Evolutionary conservation across 2,797 vertebrate genomes (phyloP).

Genomic region (Megaceryle alcyon): DNA sequence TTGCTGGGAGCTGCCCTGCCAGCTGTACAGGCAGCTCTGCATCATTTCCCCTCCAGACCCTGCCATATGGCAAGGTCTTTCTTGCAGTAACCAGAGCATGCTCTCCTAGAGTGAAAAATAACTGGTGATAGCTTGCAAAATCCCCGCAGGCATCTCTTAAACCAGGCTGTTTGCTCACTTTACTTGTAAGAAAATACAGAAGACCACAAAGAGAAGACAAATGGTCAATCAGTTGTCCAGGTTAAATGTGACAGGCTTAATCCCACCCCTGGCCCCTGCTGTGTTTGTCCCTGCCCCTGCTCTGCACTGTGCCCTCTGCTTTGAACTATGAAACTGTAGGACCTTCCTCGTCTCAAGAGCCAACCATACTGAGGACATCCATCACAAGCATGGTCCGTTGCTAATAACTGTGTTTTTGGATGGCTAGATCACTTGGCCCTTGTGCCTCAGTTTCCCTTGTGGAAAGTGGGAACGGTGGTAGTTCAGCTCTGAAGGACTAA

Average conservation of each 20-base stretch:
- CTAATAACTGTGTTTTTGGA: not conserved
- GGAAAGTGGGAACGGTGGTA: not conserved
- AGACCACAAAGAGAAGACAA: not conserved
- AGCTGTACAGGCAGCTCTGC: not conserved
- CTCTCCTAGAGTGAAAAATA: not conserved
- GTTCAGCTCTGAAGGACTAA: not conserved
- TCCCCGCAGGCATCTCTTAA: not conserved
- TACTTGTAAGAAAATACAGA: not conserved
- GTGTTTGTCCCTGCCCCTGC: not conserved
- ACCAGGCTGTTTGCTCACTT: not conserved
- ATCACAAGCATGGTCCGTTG: fast-evolving
- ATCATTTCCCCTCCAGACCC: not conserved
- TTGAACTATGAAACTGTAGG: not conserved
- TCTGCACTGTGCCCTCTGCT: not conserved
- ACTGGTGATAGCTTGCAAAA: not conserved
- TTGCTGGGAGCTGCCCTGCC: not conserved
- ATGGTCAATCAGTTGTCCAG: not conserved
- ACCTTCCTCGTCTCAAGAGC: not conserved
- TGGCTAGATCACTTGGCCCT: not conserved
- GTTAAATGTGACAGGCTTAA: not conserved
- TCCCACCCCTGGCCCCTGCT: not conserved
- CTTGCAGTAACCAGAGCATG: not conserved
- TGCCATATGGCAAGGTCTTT: not conserved
- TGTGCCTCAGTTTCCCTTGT: not conserved
- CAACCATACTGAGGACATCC: not conserved